These are phyloP conservation scores for Microtus richardsoni DNA, from an alignment of 2,113 vertebrate species.

Conservation along the genomic window DNA sequence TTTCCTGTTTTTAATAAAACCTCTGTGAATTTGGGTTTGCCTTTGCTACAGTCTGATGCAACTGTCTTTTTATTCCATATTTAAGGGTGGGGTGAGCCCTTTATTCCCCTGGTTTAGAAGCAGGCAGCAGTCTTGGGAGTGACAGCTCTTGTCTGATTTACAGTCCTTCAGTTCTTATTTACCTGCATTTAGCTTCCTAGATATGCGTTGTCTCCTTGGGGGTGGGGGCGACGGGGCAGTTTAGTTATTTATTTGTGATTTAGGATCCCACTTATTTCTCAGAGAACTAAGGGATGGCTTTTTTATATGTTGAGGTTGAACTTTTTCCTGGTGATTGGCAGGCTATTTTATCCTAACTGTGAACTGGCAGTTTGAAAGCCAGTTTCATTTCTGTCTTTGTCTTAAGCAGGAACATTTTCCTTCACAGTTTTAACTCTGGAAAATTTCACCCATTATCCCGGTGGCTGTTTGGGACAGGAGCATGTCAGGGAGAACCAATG, in stretches of 20 bases:
- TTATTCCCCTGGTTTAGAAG: conserved; percentile 38
- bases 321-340: conserved; percentile 33
- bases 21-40: conserved; percentile 77
- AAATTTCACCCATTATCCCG: conserved; percentile 19
- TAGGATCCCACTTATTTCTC: not conserved
- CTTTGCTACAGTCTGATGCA: conserved; percentile 41
- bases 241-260: conserved; percentile 28
- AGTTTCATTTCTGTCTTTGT: conserved; percentile 59
- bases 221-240: not conserved
- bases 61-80: conserved; percentile 71
- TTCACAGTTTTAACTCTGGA: conserved; percentile 49
- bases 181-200: not conserved
- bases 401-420: conserved; percentile 41
- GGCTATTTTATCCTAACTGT: conserved; percentile 35
- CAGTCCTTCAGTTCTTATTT: not conserved
- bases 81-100: conserved; percentile 44
- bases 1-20: conserved; percentile 80
- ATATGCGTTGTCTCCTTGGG: not conserved
- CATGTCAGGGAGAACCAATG: not conserved
- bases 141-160: not conserved
- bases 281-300: not conserved
- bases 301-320: not conserved
- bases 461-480: conserved; percentile 47
- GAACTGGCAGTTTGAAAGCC: conserved; percentile 54
- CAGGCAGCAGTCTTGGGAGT: conserved; percentile 17